These are phyloP conservation scores for Basileuterus tristriatus DNA, from an alignment of 2,797 vertebrate genomes.

Conservation along the genomic window DNA sequence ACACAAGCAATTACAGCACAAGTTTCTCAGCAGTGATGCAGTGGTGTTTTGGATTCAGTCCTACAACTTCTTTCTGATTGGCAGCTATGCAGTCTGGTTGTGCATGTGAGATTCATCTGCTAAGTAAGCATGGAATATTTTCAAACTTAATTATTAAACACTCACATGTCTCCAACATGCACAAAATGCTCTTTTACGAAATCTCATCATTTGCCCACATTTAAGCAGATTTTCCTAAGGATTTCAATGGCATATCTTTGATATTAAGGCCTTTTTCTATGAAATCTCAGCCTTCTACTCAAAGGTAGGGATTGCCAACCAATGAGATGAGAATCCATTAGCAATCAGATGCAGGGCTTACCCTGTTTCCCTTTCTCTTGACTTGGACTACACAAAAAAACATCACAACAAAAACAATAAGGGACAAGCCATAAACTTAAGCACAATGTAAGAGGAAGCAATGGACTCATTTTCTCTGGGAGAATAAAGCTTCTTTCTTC, in stretches of 20 bases:
- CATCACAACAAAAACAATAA: not conserved
- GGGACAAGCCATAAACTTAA: not conserved
- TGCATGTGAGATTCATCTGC: not conserved
- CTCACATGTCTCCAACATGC: not conserved
- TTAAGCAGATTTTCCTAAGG: not conserved
- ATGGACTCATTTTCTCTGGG: not conserved
- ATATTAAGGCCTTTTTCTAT: not conserved
- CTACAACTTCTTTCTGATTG: not conserved
- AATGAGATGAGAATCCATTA: not conserved
- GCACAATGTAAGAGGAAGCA: not conserved
- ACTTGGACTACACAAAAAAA: not conserved
- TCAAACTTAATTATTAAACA: not conserved
- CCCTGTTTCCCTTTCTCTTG: not conserved
- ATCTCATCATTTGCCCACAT: not conserved
- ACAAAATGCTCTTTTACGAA: not conserved
- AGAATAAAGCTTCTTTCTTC: slow-evolving; percentile 24
- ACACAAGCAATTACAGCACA: not conserved
- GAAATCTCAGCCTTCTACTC: not conserved
- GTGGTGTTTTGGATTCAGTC: not conserved
- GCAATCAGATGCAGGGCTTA: not conserved
- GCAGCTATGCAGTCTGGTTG: not conserved
- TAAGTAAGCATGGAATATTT: not conserved
- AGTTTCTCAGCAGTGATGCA: not conserved
- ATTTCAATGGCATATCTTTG: not conserved
- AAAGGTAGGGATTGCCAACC: not conserved